Base-by-base conservation (phyloP, 2,888 invertebrate genomes). In the Dryobotodes eremita region DNA sequence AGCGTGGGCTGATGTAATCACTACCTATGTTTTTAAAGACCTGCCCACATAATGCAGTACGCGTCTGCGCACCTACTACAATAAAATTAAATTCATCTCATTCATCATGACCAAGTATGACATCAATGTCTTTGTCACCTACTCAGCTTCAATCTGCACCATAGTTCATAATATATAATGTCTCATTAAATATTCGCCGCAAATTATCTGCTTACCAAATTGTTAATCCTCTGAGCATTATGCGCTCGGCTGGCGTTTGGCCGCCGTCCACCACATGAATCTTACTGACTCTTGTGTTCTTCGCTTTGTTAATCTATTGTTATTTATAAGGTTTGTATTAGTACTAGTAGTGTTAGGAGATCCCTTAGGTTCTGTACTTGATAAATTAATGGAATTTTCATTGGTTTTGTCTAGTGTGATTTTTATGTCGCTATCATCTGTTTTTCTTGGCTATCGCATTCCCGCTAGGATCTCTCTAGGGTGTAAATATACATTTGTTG, bases 281-380 rank as follows among this genome's bases (percentile, higher is more conserved):
- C 92, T 93, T 92, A 84, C 83, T 77, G 87, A 89, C 84, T 88
- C 89, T 90, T 90, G 88, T 92, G 90, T 91, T 90, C 91, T 88
- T 89, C 90, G 88, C 90, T 92, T 94, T 94, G 94, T 94, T 94
- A 94, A 95, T 94, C 94, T 91, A 92, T 92, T 92, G 92, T 92
- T 95, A 95, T 95, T 94, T 94, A 94, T 95, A 94, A 91, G 90
- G 85, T 66, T 55, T 85, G 87, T 75, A 50, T 62, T 62, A 70
- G 59, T 36, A n/a, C 55, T 62, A 36, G 72, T 74, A 65, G 17
- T 75, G 4, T 36, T 85, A 85, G 89, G 88, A 88, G 50, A 50
- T 65, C 13, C 57, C 15, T 59, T 69, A 74, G 48, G 36, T 64
- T 76, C n/a, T 75, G 64, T 57, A 64, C 46, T 65, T 74, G 23